Base-by-base conservation (phyloP, 1,140 invertebrate species). In the Arion vulgaris region DNA sequence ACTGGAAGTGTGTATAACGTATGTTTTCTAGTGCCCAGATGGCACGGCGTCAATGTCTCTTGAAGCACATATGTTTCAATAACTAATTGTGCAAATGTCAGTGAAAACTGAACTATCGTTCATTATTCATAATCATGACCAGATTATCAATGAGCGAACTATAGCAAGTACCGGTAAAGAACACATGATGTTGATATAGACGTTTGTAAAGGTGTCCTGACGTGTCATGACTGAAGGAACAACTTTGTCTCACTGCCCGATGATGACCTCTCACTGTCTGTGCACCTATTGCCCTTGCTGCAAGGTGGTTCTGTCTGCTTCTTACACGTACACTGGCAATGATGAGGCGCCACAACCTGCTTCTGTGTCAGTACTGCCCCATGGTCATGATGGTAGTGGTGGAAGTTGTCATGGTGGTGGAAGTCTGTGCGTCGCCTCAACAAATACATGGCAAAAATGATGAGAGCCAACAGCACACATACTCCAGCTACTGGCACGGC, bases 391-490 rank as follows among this genome's bases (percentile, higher is more conserved):
- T 71, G 82, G 66, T 77, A 34, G n/a, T 57, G 72, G 57, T 69
- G 71, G 38, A 85, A 76, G 53, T 85, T 85, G 81, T 87, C 86
- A 57, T 87, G 87, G 49, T 86, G 81, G 62, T 89, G 87, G 69
- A 87, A 86, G 51, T 87, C 87, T n/a, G 81, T 87, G 2, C 88
- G 85, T 26, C 89, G 80, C n/a, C 88, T 72, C 32, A 91, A 80
- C 45, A 91, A 81, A 81, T 91, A 91, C 88, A 91, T 90, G 73
- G 90, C 90, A 81, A 91, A 91, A 78, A 91, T 90, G 57, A 91
- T 87, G 28, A 91, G 82, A 13, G 90, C 90, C 45, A 91, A 84
- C 19, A 91, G 85, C 49, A 91, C 89, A 85, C 89, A 91, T 1
- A 90, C 87, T 19, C 90, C 90, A 2, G 89, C 90, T 26, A 91